Percentiles rank a stretch among this genome's conserved stretches.
phyloP scores from a whole-genome alignment of 1,140 invertebrate species.

The Conus betulinus region DNA sequence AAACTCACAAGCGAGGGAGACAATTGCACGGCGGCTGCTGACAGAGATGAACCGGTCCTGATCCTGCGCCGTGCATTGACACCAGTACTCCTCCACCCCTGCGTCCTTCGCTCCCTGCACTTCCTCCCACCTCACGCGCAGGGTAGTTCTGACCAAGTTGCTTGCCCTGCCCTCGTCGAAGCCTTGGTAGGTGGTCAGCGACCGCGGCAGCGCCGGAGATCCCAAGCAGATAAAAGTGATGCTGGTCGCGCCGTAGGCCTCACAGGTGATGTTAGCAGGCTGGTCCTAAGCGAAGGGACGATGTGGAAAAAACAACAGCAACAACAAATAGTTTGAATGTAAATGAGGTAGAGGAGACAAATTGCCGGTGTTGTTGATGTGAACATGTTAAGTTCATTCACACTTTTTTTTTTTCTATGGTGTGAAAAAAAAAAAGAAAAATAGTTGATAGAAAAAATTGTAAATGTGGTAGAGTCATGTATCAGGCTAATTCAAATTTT shows the following conservation, averaged over 20 bases:
- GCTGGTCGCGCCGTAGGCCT: conserved; percentile 31
- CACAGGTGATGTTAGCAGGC: conserved; percentile 35
- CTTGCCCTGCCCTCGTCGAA: conserved; percentile 20
- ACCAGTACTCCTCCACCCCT: conserved; percentile 20
- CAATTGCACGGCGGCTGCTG: conserved; percentile 13
- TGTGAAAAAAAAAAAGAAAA: too few species aligned
- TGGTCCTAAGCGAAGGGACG: conserved; percentile 17
- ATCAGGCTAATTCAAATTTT: too few species aligned
- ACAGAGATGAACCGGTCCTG: neutral
- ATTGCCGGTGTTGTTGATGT: too few species aligned
- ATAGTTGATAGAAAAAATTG: too few species aligned
- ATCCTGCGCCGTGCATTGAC: conserved; percentile 38
- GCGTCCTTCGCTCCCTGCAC: neutral
- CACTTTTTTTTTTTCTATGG: too few species aligned
- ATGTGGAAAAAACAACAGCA: too few species aligned
- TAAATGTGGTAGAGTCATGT: too few species aligned
- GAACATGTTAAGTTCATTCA: too few species aligned
- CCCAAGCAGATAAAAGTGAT: conserved; percentile 44
- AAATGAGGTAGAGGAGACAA: too few species aligned
- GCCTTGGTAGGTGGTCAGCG: conserved; percentile 16
- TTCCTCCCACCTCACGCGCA: conserved; percentile 29
- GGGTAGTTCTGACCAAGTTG: conserved; percentile 19
- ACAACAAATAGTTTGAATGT: too few species aligned
- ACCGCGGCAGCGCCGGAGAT: conserved; percentile 20
- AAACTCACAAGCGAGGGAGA: too few species aligned